These are phyloP conservation scores for Hirtodrosophila cameraria DNA, from an alignment of 2,888 invertebrate genomes.

Conservation along the genomic window DNA sequence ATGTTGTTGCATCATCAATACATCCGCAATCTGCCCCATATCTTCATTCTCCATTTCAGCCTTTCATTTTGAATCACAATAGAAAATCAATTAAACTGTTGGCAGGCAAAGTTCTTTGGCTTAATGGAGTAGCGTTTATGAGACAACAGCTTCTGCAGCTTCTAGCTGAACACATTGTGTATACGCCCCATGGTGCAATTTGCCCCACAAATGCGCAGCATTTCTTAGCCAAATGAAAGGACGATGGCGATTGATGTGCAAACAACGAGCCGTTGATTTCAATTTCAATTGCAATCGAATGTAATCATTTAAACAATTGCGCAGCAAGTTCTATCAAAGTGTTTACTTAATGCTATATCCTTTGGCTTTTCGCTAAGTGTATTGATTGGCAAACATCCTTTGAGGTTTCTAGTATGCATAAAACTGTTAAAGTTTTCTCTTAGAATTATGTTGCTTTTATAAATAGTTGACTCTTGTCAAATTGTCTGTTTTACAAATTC, in stretches of 20 bases:
- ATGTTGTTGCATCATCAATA: conserved; percentile 7
- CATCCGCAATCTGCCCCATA: conserved; percentile 8
- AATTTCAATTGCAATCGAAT: conserved; percentile 31
- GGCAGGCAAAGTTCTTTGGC: conserved; percentile 15
- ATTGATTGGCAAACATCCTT: neutral
- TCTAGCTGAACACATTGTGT: conserved; percentile 27
- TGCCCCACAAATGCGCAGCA: conserved; percentile 19
- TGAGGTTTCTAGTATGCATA: too few species aligned
- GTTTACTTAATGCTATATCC: conserved; percentile 1
- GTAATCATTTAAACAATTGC: conserved; percentile 17
- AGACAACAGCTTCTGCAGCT: conserved; percentile 16
- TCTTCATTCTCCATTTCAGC: conserved; percentile 11
- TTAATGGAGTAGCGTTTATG: conserved; percentile 28
- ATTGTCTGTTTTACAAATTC: too few species aligned
- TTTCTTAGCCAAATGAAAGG: conserved; percentile 5
- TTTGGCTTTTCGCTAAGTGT: neutral
- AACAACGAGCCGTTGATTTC: conserved; percentile 46
- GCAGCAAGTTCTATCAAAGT: conserved; percentile 1
- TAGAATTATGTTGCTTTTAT: too few species aligned
- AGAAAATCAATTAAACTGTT: conserved; percentile 63
- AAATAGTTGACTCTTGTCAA: too few species aligned
- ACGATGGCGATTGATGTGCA: conserved; percentile 16
- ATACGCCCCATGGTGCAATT: conserved; percentile 21
- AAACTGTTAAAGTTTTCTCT: too few species aligned
- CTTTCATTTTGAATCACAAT: conserved; percentile 28